Evolutionary conservation across 2,113 vertebrate species (phyloP).

Genomic region (Athene noctua): DNA sequence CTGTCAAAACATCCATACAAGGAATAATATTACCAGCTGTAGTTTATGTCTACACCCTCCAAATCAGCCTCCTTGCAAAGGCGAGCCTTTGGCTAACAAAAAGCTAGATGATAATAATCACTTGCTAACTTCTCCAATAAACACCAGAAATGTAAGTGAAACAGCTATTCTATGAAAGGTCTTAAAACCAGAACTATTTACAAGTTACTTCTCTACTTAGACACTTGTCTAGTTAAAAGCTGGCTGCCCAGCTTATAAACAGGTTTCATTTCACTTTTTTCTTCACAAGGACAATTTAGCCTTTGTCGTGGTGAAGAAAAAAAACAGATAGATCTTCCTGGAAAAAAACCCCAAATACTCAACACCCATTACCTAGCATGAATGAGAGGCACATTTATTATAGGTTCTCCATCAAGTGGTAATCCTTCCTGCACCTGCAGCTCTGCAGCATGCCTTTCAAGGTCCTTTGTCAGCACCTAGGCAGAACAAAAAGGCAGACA

Average conservation of each 20-base stretch:
- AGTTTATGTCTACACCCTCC: not conserved
- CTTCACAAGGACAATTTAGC: not conserved
- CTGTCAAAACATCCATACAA: not conserved
- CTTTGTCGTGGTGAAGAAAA: fast-evolving
- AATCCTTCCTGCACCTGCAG: slow-evolving; percentile 87
- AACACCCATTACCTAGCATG: slow-evolving; percentile 81
- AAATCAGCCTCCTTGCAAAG: not conserved
- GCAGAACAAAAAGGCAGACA: not conserved
- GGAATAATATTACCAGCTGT: not conserved
- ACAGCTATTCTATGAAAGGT: too few species aligned
- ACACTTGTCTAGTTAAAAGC: not conserved
- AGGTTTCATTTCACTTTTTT: not conserved
- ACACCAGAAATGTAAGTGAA: not conserved
- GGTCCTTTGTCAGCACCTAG: slow-evolving; percentile 91
- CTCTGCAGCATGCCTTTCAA: slow-evolving; percentile 89
- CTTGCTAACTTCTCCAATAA: not conserved
- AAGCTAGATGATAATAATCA: not conserved
- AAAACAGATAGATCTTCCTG: not conserved
- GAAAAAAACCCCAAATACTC: not conserved
- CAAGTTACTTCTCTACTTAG: not conserved
- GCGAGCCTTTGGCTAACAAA: not conserved
- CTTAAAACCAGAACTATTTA: too few species aligned
- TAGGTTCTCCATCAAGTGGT: slow-evolving; percentile 75
- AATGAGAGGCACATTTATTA: slow-evolving; percentile 91
- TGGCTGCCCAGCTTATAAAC: not conserved